Conservation (phyloP, 2,888 invertebrate species). For the Zele albiditarsus region DNA sequence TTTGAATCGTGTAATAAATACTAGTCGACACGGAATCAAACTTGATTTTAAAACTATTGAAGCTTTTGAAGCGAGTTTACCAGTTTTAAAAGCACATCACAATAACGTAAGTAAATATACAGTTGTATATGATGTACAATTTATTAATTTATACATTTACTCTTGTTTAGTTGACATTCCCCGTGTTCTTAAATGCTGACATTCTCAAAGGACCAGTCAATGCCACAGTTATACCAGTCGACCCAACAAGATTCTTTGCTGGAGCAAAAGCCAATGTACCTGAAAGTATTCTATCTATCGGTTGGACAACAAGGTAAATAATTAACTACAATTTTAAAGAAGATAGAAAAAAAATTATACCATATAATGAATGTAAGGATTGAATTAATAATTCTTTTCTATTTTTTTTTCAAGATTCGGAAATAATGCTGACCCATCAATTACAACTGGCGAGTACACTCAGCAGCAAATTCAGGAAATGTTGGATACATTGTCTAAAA, state of each 20-base stretch:
- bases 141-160: constrained; percentile 2
- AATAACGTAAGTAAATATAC: constrained; percentile 65
- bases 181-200: constrained; percentile 92
- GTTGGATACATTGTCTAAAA: constrained; percentile 76
- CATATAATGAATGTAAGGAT: neutral
- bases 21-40: constrained; percentile 84
- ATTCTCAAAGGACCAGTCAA: constrained; percentile 85
- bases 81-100: constrained; percentile 70
- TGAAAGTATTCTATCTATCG: constrained; percentile 83
- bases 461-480: constrained; percentile 80
- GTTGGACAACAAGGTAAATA: constrained; percentile 85
- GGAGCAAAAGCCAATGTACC: constrained; percentile 76
- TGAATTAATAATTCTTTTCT: neutral
- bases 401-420: neutral
- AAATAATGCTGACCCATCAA: constrained; percentile 46
- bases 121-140: neutral
- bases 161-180: constrained; percentile 78
- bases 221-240: constrained; percentile 76
- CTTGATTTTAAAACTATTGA: constrained; percentile 90
- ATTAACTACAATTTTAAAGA: neutral
- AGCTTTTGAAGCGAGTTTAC: constrained; percentile 78
- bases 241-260: constrained; percentile 78
- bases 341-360: neutral
- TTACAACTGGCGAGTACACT: constrained; percentile 77
- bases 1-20: constrained; percentile 76